Percentiles rank a stretch among this genome's conserved stretches.
Evolutionary conservation across 2,797 vertebrate genomes (phyloP).

Genomic region (Dromococcyx pavoninus): DNA sequence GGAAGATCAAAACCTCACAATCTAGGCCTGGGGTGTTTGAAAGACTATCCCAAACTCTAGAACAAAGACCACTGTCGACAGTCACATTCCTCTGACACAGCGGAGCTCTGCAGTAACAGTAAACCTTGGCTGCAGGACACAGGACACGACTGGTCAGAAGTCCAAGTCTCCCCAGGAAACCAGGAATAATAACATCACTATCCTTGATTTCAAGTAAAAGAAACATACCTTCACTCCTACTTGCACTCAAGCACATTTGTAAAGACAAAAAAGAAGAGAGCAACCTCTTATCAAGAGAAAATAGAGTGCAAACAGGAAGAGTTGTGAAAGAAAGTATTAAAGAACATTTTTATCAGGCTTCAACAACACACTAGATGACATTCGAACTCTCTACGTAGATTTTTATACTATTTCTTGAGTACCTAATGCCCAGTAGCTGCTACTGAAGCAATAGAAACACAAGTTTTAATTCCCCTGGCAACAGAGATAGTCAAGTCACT

Average conservation of each 20-base stretch:
- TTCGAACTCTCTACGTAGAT: neutral
- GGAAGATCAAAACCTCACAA: conserved; percentile 7
- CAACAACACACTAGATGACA: neutral
- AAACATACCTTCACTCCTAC: neutral
- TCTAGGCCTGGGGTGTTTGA: neutral
- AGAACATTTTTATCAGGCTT: neutral
- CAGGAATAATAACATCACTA: neutral
- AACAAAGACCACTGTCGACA: neutral
- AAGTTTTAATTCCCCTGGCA: neutral
- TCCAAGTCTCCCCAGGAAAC: neutral
- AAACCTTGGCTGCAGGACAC: neutral
- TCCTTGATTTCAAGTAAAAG: neutral
- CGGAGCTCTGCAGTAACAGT: neutral
- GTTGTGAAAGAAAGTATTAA: neutral
- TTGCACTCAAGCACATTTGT: too few relatives aligned
- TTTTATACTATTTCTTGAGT: neutral
- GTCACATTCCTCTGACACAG: neutral
- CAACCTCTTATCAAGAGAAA: neutral
- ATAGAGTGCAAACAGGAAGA: neutral
- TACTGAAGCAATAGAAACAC: neutral
- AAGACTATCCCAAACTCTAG: neutral
- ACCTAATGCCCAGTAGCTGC: neutral
- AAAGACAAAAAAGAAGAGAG: neutral
- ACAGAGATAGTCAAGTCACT: neutral
- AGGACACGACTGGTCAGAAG: rapidly evolving